These are phyloP conservation scores for Dryobota labecula DNA, from an alignment of 2,888 invertebrate genomes.

Conservation along the genomic window DNA sequence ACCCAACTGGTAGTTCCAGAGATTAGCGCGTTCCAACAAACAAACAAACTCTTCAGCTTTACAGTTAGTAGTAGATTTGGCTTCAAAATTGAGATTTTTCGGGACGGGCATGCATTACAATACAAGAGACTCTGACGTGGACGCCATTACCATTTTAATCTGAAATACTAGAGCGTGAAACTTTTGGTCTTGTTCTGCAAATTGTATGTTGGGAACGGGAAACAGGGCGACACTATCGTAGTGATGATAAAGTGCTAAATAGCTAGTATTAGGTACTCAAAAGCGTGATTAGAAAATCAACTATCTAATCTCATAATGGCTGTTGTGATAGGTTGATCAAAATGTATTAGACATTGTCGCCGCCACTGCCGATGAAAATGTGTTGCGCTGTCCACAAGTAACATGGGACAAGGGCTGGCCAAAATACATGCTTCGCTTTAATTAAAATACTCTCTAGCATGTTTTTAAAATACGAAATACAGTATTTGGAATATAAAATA, in stretches of 20 bases:
- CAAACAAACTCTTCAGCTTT: too few relatives aligned
- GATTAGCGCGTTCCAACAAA: too few relatives aligned
- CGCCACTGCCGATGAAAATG: background rate
- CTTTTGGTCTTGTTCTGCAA: slow-evolving; percentile 5
- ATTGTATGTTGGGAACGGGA: background rate
- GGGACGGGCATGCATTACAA: slow-evolving; percentile 17
- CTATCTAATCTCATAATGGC: slow-evolving; percentile 19
- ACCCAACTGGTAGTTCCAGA: too few relatives aligned
- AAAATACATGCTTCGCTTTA: too few relatives aligned
- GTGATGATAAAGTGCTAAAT: background rate
- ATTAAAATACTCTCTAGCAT: too few relatives aligned
- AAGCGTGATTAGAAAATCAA: background rate
- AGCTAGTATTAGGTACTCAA: background rate
- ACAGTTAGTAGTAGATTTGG: background rate
- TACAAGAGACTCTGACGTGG: background rate
- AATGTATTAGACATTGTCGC: background rate
- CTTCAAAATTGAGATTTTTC: slow-evolving; percentile 44
- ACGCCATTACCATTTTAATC: slow-evolving; percentile 50
- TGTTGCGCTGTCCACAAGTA: too few relatives aligned
- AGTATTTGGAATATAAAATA: too few relatives aligned
- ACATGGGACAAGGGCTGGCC: background rate
- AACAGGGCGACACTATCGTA: background rate
- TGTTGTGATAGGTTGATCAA: background rate
- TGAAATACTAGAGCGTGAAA: slow-evolving; percentile 22
- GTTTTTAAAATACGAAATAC: too few relatives aligned